Base-by-base conservation (phyloP, 2,888 invertebrate species). In the Strigamia crassipes region DNA sequence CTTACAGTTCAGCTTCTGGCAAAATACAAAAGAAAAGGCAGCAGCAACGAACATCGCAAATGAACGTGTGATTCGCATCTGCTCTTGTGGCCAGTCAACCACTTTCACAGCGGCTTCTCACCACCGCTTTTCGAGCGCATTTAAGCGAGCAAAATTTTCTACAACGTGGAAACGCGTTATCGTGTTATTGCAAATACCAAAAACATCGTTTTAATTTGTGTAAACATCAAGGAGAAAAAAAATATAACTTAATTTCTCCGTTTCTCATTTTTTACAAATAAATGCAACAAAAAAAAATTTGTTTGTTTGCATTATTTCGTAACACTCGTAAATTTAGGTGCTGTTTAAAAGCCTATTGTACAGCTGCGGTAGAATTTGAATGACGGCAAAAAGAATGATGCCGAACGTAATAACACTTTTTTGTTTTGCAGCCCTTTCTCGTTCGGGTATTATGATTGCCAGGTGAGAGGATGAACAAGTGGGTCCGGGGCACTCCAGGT, bases 401-500 rank as follows among this genome's bases (percentile, higher is more conserved):
- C 12, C 10, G 18, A 18, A 21, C 34, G 15, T 56, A 56, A 56
- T 18, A 56, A 56, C 56, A 18, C 18, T 13, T 56, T 18, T 18
- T 18, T 18, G 56, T 18, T 5, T 56, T 10, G 56, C 18, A 6
- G 15, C 56, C 6, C 18, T 15, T 61, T 61, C n/a, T 61, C 61
- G 15, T 15, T 61, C n/a, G 9, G 18, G 15, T 61, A 61, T 61
- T 61, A 15, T 23, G 23, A 61, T 61, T 61, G 61, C 61, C 61
- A 61, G 61, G 61, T 61, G 61, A 61, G 15, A 61, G 61, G 61
- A 61, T 61, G 61, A 61, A 61, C 61, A 61, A 61, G 61, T 61
- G n/a, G n/a, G 18, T 61, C 61, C 61, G 18, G 18, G 61, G 61
- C 61, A 21, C 61, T 61, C 61, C 61, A 61, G 61, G 61, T 61